These are phyloP conservation scores for Pogona vitticeps DNA, from an alignment of 2,113 vertebrate species.

Conservation along the genomic window DNA sequence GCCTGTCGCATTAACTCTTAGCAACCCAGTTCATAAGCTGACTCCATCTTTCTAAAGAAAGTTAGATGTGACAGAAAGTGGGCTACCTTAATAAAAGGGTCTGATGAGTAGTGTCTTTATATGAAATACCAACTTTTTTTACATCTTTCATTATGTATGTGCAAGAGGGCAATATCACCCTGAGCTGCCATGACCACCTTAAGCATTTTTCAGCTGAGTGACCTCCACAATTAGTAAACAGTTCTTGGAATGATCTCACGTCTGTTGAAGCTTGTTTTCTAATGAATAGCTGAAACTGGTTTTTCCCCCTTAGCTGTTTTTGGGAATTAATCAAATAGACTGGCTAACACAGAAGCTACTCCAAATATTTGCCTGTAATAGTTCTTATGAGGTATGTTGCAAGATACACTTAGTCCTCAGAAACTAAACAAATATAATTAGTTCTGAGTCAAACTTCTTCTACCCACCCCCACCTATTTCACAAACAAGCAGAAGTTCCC, in stretches of 20 bases:
- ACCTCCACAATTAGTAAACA: conserved; percentile 4
- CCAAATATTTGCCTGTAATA: conserved; percentile 4
- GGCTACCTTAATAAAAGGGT: background rate
- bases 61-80: background rate
- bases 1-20: background rate
- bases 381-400: background rate
- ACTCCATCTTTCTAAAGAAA: background rate
- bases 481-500: conserved; percentile 34
- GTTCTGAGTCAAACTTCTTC: conserved; percentile 1
- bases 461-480: conserved; percentile 6
- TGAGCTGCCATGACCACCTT: background rate
- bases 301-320: background rate
- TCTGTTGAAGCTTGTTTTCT: background rate
- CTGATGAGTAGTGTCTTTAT: background rate
- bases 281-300: background rate
- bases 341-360: background rate
- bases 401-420: conserved; percentile 1
- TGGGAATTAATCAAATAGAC: background rate
- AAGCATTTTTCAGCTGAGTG: background rate
- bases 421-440: conserved; percentile 25
- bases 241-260: conserved; percentile 8
- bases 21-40: background rate
- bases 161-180: background rate
- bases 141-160: background rate
- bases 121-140: background rate